phyloP scores from a whole-genome alignment of 2,888 invertebrate species.

The Drosophila flavopinicola region DNA sequence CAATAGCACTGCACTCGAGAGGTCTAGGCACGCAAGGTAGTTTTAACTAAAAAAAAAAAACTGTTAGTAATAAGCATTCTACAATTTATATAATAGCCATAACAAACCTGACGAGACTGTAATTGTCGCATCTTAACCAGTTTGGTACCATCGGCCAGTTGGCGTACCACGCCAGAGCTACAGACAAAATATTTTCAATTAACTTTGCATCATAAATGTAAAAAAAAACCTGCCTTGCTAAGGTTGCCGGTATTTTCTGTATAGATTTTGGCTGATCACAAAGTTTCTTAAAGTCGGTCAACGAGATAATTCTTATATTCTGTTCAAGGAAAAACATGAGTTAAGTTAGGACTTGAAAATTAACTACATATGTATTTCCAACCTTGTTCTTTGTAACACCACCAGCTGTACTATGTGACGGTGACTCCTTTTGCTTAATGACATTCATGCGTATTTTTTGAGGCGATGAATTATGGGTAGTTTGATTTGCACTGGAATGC shows the following conservation, averaged over 20 bases:
- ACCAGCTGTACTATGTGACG: conserved; percentile 22
- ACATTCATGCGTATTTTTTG: conserved; percentile 74
- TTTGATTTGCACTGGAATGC: conserved; percentile 37
- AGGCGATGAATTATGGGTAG: conserved; percentile 45
- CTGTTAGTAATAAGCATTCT: not conserved
- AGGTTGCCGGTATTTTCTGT: conserved; percentile 77
- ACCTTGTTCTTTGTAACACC: conserved; percentile 73
- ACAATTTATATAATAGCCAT: not conserved
- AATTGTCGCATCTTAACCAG: conserved; percentile 71
- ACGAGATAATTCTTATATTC: conserved; percentile 83
- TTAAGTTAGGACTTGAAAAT: not conserved
- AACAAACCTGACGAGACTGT: conserved; percentile 69
- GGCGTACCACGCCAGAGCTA: conserved; percentile 78
- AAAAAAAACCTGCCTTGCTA: conserved; percentile 70
- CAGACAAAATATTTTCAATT: not conserved
- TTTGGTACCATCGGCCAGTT: conserved; percentile 68
- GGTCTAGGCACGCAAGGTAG: conserved; percentile 45
- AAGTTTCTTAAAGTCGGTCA: conserved; percentile 83
- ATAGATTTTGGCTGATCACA: conserved; percentile 80
- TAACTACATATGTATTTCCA: not conserved
- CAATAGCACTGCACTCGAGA: conserved; percentile 33
- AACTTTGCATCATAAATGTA: not conserved
- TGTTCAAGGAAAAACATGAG: conserved; percentile 30
- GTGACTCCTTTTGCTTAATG: conserved; percentile 64
- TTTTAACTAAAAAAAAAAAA: conserved; percentile 46